Percentiles rank a stretch among this genome's conserved stretches.
phyloP scores from a whole-genome alignment of 2,113 vertebrate species.

The Grantiella picta region DNA sequence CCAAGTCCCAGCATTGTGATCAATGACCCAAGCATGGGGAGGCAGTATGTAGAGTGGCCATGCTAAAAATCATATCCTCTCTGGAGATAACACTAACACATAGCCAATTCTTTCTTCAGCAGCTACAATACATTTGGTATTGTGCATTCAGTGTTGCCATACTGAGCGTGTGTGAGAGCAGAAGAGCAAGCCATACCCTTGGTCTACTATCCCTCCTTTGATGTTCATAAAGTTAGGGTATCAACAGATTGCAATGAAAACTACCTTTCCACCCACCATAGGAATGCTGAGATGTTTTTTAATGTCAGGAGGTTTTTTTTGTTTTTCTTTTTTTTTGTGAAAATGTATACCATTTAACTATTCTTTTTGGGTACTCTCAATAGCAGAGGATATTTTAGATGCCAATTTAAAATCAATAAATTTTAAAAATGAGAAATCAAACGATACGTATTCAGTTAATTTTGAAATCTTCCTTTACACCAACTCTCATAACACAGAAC shows the following conservation, averaged over 20 bases:
- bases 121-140: neutral
- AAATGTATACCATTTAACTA: neutral
- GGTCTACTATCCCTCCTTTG: neutral
- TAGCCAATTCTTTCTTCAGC: neutral
- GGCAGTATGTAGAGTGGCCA: neutral
- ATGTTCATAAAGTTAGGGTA: neutral
- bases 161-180: too few relatives aligned
- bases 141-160: neutral
- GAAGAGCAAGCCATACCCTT: neutral
- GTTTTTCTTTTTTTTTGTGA: neutral
- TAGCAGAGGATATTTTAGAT: neutral
- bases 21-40: neutral
- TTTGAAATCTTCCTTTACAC: neutral
- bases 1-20: neutral
- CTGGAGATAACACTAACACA: neutral
- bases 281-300: neutral
- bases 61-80: neutral
- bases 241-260: neutral
- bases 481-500: neutral
- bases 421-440: neutral
- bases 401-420: neutral
- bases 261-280: neutral
- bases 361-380: neutral
- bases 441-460: neutral
- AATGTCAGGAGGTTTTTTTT: neutral